Conservation (phyloP, 2,888 invertebrate genomes). For the Dione juno region DNA sequence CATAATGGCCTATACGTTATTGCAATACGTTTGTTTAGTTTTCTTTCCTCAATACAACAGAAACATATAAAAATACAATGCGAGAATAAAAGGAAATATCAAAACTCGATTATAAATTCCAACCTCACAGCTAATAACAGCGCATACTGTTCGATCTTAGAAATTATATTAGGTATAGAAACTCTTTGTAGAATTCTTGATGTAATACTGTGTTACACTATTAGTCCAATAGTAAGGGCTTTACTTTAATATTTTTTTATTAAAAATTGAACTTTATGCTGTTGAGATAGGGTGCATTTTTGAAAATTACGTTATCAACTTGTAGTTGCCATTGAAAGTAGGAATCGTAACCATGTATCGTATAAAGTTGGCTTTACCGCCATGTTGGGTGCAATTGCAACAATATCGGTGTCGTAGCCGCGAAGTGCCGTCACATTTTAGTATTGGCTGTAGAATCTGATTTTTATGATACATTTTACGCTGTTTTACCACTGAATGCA, state of each 20-base stretch:
- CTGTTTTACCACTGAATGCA: constrained; percentile 15
- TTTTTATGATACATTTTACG: constrained; percentile 27
- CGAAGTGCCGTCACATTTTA: constrained; percentile 52
- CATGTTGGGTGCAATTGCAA: constrained; percentile 53
- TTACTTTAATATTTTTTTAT: background rate
- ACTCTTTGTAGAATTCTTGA: constrained; percentile 45
- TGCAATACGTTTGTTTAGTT: background rate
- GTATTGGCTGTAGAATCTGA: constrained; percentile 37
- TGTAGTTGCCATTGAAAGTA: constrained; percentile 31
- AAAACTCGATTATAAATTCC: constrained; percentile 31
- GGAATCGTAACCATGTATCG: constrained; percentile 43
- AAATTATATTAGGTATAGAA: constrained; percentile 44
- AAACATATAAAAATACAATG: constrained; percentile 33
- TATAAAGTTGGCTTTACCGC: constrained; percentile 52
- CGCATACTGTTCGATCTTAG: constrained; percentile 43
- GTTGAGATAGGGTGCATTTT: background rate
- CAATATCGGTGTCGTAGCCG: constrained; percentile 49
- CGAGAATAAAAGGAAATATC: constrained; percentile 19
- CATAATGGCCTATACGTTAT: background rate
- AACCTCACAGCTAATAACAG: constrained; percentile 41
- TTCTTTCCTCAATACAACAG: background rate
- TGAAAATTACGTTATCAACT: background rate
- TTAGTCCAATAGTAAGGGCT: constrained; percentile 22
- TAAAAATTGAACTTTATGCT: constrained; percentile 14
- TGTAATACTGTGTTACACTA: constrained; percentile 43